Conservation (phyloP, 2,113 vertebrate genomes). For the Plotosus lineatus region DNA sequence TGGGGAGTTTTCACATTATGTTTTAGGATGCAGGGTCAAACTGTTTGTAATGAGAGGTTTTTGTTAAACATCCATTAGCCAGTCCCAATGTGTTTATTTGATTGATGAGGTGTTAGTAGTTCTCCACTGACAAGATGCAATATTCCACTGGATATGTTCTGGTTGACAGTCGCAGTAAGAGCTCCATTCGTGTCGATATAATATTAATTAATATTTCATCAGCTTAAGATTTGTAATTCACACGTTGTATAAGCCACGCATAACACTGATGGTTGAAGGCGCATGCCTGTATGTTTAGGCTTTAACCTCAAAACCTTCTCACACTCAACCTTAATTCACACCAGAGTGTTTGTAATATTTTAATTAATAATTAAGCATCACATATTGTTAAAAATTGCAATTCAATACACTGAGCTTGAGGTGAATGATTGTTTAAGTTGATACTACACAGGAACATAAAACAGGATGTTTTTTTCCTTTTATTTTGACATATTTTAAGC, state of each 20-base stretch:
- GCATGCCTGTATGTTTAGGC: not conserved
- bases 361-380: not conserved
- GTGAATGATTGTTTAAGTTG: no score
- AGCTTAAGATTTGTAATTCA: not conserved
- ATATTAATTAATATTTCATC: not conserved
- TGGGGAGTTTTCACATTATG: constrained; percentile 80
- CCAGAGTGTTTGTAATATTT: not conserved
- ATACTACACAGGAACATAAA: no score
- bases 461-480: no score
- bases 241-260: not conserved
- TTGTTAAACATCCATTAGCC: constrained; percentile 83
- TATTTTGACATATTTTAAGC: no score
- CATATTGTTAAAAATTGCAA: not conserved
- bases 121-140: constrained; percentile 25
- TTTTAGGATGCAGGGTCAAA: constrained; percentile 76
- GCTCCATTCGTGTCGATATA: not conserved
- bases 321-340: not conserved
- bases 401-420: no score
- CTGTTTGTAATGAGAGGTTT: constrained; percentile 78
- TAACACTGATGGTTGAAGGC: not conserved
- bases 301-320: not conserved
- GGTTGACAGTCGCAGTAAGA: constrained; percentile 14
- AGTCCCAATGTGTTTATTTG: constrained; percentile 69
- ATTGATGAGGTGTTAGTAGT: constrained; percentile 73
- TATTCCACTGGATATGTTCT: constrained; percentile 53